Base-by-base conservation (phyloP, 2,113 vertebrate species). In the Acrocephalus arundinaceus region DNA sequence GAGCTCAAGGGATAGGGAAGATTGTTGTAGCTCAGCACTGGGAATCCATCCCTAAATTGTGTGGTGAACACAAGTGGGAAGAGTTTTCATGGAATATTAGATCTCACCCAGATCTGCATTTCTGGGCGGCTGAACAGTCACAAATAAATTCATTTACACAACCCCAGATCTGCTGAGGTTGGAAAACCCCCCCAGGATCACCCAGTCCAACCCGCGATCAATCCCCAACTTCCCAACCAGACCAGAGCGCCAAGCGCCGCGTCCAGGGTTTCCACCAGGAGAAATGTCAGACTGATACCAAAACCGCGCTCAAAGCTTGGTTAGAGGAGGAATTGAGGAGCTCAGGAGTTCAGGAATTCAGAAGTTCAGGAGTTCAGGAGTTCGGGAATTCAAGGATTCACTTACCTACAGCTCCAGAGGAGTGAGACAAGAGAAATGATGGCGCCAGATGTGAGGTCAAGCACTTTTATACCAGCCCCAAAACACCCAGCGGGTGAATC, bases 331-430 rank as follows among this genome's bases (percentile, higher is more conserved):
- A 80, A 46, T 39, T 55, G 20, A 31, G 33, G 33, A 75, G 8
- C 30, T 70, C 11, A 19, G 33, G 41, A 66, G 5, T 10, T 58
- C 4, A 27, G 82, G 18, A 55, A 16, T 58, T 43, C 67, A 92
- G 37, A 10, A 37, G 10, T 33, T 70, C 11, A 19, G 33, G 41
- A 66, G 4, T 10, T 58, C 4, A 27, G 82, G 18, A 55, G 16
- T 58, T 43, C 67, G 90, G 45, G 45, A 46, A 20, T 33, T 70
- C 11, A 19, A 70, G 18, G 48, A n/a, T 58, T 43, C 67, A 92
- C 96, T 97, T 90, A 97, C 96, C 96, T 67, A 9, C 70, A 68
- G 58, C 89, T 37, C 79, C 58, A 66, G 91, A 19, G 94, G 43
- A 59, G 54, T 1, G 73, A 68, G 62, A 51, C 7, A 45, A 90